phyloP scores from a whole-genome alignment of 2,888 invertebrate genomes.

The Hypolimnas misippus region DNA sequence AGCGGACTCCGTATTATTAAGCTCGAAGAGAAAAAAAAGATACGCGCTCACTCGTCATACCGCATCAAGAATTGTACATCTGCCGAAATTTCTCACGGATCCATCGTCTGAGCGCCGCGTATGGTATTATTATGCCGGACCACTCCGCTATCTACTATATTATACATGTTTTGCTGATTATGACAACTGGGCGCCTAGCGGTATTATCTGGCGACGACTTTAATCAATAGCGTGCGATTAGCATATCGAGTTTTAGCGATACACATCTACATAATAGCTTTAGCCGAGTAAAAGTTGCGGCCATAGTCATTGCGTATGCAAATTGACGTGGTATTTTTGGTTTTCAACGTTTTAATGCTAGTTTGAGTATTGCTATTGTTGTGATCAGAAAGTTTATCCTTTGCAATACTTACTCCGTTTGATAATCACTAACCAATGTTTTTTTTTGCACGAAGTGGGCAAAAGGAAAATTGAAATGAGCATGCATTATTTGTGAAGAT shows the following conservation, averaged over 20 bases:
- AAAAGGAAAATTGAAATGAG: slow-evolving; percentile 1
- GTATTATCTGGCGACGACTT: slow-evolving; percentile 65
- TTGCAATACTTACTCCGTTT: background rate
- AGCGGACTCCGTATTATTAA: slow-evolving; percentile 74
- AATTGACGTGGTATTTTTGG: slow-evolving; percentile 40
- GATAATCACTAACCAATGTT: background rate
- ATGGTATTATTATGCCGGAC: slow-evolving; percentile 77
- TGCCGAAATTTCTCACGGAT: slow-evolving; percentile 84
- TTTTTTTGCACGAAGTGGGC: background rate
- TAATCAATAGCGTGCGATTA: slow-evolving; percentile 71
- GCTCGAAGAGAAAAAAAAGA: slow-evolving; percentile 69
- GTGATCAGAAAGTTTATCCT: background rate
- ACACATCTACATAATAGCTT: slow-evolving; percentile 39
- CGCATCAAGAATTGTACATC: slow-evolving; percentile 82
- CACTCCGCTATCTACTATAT: slow-evolving; percentile 49
- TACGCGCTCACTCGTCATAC: slow-evolving; percentile 78
- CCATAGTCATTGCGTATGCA: slow-evolving; percentile 44
- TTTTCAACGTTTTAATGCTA: slow-evolving; percentile 28
- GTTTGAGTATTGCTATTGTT: background rate
- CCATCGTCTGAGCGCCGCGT: slow-evolving; percentile 60
- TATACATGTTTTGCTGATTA: slow-evolving; percentile 57
- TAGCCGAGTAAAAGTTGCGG: slow-evolving; percentile 42
- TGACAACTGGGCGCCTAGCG: slow-evolving; percentile 75
- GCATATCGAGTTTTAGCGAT: slow-evolving; percentile 66
- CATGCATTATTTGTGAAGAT: background rate